Percentiles rank a stretch among this genome's conserved stretches.
Evolutionary conservation across 1,140 invertebrate genomes (phyloP).

Genomic region (Orussus abietinus): DNA sequence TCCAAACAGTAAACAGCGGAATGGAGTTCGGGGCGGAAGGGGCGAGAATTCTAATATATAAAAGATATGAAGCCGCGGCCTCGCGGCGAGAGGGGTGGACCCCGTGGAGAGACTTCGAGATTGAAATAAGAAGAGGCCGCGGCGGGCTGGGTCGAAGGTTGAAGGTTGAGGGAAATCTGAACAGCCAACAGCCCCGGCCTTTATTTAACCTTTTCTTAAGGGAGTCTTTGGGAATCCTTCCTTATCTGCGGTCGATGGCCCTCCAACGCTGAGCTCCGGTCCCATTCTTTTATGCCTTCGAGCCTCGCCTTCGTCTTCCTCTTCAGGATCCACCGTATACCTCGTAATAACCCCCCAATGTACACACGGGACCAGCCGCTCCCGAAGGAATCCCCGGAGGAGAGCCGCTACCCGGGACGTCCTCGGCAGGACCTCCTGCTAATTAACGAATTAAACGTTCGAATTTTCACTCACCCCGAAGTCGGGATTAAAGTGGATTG

Average conservation of each 20-base stretch:
- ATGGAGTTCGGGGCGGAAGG: conserved; percentile 11
- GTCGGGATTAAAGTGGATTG: conserved; percentile 32
- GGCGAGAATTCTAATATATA: conserved; percentile 49
- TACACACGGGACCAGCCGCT: conserved; percentile 9
- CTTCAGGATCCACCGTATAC: not conserved
- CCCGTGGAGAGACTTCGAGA: conserved; percentile 33
- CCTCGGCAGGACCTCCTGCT: conserved; percentile 17
- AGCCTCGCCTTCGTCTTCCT: conserved; percentile 21
- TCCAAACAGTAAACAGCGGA: conserved; percentile 49
- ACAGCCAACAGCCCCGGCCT: conserved; percentile 49
- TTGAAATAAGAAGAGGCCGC: conserved; percentile 36
- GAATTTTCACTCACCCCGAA: conserved; percentile 22
- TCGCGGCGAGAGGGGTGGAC: conserved; percentile 19
- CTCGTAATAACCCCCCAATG: conserved; percentile 6
- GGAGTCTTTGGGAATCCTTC: conserved; percentile 40
- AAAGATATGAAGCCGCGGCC: conserved; percentile 46
- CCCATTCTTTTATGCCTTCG: conserved; percentile 19
- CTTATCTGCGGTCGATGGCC: conserved; percentile 48
- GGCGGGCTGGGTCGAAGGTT: not conserved
- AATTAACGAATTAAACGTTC: conserved; percentile 48
- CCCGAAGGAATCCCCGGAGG: conserved; percentile 2
- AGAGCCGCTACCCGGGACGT: conserved; percentile 25
- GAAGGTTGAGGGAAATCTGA: conserved; percentile 46
- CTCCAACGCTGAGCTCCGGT: conserved; percentile 36
- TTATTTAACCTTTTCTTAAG: conserved; percentile 54